phyloP scores from a whole-genome alignment of 2,888 invertebrate species.

The Ceraclea dissimilis region DNA sequence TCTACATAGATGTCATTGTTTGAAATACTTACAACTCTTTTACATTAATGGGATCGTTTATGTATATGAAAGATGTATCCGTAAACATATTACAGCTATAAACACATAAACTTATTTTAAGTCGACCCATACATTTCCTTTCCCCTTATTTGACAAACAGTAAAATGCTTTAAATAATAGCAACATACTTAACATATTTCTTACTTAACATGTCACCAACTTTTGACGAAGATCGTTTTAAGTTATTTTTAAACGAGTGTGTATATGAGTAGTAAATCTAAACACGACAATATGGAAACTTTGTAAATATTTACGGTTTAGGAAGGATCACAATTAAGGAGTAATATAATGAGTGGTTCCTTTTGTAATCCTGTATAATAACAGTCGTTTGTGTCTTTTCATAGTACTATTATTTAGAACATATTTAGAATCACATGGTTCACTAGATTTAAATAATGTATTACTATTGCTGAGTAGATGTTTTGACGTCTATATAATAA shows the following conservation, averaged over 20 bases:
- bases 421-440: too few species aligned
- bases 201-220: constrained; percentile 2
- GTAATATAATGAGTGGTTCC: too few species aligned
- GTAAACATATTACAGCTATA: neutral
- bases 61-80: neutral
- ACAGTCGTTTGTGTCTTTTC: too few species aligned
- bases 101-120: neutral
- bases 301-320: neutral
- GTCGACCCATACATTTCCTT: neutral
- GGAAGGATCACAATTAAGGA: too few species aligned
- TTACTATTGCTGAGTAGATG: too few species aligned
- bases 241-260: neutral
- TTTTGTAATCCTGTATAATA: too few species aligned
- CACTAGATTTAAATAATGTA: too few species aligned
- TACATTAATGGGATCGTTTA: neutral
- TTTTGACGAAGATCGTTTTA: neutral
- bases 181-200: neutral
- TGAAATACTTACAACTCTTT: neutral
- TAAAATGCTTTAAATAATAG: neutral
- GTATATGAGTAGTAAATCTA: neutral
- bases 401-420: too few species aligned
- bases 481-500: too few species aligned
- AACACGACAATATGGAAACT: neutral
- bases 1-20: neutral
- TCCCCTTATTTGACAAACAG: neutral